phyloP scores from a whole-genome alignment of 2,888 invertebrate genomes.

The Copidosoma aretas region DNA sequence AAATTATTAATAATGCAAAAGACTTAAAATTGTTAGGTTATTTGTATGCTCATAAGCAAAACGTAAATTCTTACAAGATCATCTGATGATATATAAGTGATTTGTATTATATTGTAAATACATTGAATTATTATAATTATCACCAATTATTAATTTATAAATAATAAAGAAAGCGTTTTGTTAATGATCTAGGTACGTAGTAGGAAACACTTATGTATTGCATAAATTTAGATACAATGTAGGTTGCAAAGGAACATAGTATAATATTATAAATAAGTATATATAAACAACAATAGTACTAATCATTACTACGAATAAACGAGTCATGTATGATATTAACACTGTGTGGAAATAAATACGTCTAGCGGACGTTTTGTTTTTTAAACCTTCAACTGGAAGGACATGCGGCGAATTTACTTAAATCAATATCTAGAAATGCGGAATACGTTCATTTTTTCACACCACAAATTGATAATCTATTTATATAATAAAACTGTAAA shows the following conservation, averaged over 20 bases:
- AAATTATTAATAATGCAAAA: constrained; percentile 6
- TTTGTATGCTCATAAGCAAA: background rate
- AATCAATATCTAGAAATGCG: constrained; percentile 19
- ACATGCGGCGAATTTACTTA: constrained; percentile 40
- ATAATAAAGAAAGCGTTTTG: constrained; percentile 43
- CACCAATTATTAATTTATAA: constrained; percentile 41
- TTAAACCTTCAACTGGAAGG: background rate
- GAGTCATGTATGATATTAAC: background rate
- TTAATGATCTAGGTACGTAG: constrained; percentile 26
- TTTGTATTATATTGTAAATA: constrained; percentile 53
- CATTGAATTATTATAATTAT: constrained; percentile 46
- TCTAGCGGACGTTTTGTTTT: no score
- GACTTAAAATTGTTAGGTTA: background rate
- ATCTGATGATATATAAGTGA: constrained; percentile 22
- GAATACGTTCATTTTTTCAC: constrained; percentile 22
- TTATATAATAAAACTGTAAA: constrained; percentile 47
- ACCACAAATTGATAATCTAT: constrained; percentile 53
- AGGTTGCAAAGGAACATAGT: constrained; percentile 48
- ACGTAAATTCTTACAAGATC: background rate
- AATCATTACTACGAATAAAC: background rate
- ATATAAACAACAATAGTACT: background rate
- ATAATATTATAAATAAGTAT: constrained; percentile 50
- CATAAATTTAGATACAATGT: constrained; percentile 44
- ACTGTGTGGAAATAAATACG: no score
- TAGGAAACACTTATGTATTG: constrained; percentile 42